phyloP scores from a whole-genome alignment of 2,888 invertebrate genomes.

The Druceiella hillmani region DNA sequence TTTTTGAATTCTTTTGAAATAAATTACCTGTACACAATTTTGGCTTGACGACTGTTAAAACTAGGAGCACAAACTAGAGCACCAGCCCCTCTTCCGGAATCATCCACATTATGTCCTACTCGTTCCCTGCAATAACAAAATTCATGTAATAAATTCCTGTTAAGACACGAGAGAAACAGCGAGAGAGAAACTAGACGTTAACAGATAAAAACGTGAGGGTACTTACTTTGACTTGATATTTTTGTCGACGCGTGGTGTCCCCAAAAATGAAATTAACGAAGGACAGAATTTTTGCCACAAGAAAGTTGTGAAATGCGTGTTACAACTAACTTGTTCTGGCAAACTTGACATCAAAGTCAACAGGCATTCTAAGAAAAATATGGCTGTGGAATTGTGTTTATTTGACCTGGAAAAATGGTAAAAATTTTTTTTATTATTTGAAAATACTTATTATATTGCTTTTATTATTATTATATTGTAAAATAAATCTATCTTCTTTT shows the following conservation, averaged over 20 bases:
- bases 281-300: conserved; percentile 93
- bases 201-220: conserved; percentile 21
- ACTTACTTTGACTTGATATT: conserved; percentile 65
- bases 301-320: conserved; percentile 82
- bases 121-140: conserved; percentile 36
- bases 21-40: conserved; percentile 77
- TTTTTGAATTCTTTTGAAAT: neutral
- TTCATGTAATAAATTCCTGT: too few relatives aligned
- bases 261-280: conserved; percentile 78
- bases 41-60: conserved; percentile 79
- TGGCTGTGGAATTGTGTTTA: conserved; percentile 58
- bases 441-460: neutral
- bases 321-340: conserved; percentile 76
- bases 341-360: conserved; percentile 78
- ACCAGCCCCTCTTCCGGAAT: conserved; percentile 62
- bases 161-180: too few relatives aligned
- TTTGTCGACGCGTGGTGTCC: conserved; percentile 80
- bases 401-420: conserved; percentile 49
- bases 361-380: conserved; percentile 83
- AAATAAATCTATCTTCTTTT: neutral
- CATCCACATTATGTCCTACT: conserved; percentile 47
- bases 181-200: too few relatives aligned
- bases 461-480: conserved; percentile 1
- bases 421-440: conserved; percentile 5
- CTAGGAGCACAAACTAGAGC: conserved; percentile 67